Conservation (phyloP, 2,113 vertebrate genomes). For the Pelobates fuscus region DNA sequence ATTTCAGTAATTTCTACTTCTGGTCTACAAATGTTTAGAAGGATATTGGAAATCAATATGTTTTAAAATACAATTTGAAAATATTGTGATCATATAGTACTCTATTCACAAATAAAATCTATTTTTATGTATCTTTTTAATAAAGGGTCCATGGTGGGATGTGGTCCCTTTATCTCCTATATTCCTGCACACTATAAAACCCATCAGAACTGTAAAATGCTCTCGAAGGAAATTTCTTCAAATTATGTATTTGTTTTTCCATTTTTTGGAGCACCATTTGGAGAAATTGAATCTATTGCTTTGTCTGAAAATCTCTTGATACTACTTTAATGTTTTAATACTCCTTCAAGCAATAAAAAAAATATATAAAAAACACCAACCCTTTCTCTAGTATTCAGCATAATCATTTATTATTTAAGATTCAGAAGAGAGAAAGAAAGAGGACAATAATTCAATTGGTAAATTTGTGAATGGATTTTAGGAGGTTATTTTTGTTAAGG, state of each 20-base stretch:
- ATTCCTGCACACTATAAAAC: not conserved
- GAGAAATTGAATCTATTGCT: not conserved
- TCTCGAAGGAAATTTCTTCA: not conserved
- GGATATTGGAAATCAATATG: no score
- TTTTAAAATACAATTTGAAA: no score
- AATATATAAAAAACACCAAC: not conserved
- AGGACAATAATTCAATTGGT: not conserved
- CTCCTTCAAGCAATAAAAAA: not conserved
- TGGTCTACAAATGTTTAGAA: no score
- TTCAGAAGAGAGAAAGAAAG: not conserved
- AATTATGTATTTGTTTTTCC: not conserved
- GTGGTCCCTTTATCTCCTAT: not conserved
- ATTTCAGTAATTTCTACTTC: no score
- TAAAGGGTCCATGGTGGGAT: no score
- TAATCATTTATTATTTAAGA: conserved; percentile 1
- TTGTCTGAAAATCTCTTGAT: not conserved
- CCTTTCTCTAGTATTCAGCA: not conserved
- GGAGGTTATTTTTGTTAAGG: not conserved
- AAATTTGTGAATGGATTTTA: conserved; percentile 18
- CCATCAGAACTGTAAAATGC: not conserved
- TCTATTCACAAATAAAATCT: no score
- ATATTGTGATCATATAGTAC: no score
- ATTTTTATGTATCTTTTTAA: no score
- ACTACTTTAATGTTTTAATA: not conserved
- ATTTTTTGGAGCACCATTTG: not conserved